These are phyloP conservation scores for Eupithecia dodoneata DNA, from an alignment of 2,888 invertebrate species.

Conservation along the genomic window DNA sequence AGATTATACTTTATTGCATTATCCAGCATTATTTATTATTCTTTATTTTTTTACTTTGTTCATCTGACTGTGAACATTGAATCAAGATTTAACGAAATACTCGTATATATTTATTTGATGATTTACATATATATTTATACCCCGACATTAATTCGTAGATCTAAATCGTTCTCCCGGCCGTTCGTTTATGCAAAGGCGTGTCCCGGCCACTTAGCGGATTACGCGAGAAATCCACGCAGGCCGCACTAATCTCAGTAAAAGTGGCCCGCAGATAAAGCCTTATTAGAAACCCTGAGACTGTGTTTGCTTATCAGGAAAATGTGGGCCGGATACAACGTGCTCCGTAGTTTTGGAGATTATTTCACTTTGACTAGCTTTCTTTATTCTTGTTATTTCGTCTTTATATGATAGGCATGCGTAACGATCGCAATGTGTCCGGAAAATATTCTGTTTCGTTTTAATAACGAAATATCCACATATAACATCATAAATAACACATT, in stretches of 20 bases:
- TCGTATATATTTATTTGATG: too few species aligned
- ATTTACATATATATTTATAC: not conserved
- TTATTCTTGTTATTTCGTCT: not conserved
- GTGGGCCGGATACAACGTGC: not conserved
- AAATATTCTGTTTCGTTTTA: too few species aligned
- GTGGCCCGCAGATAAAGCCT: slow-evolving; percentile 33
- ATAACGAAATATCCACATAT: too few species aligned
- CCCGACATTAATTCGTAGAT: not conserved
- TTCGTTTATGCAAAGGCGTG: slow-evolving; percentile 27
- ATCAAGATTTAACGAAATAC: not conserved
- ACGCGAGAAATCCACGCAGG: slow-evolving; percentile 37
- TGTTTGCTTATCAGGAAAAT: slow-evolving; percentile 25
- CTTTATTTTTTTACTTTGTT: too few species aligned
- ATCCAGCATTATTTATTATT: too few species aligned
- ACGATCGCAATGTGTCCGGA: too few species aligned
- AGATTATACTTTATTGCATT: too few species aligned
- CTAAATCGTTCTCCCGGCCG: not conserved
- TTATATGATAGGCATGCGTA: not conserved
- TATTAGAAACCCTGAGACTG: slow-evolving; percentile 29
- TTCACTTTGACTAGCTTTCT: not conserved
- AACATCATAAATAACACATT: too few species aligned
- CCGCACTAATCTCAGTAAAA: slow-evolving; percentile 34
- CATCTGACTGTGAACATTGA: not conserved
- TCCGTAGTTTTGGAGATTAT: not conserved
- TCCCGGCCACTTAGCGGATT: slow-evolving; percentile 37